Evolutionary conservation across 2,797 vertebrate genomes (phyloP).

Genomic region (Eleutherodactylus coqui): DNA sequence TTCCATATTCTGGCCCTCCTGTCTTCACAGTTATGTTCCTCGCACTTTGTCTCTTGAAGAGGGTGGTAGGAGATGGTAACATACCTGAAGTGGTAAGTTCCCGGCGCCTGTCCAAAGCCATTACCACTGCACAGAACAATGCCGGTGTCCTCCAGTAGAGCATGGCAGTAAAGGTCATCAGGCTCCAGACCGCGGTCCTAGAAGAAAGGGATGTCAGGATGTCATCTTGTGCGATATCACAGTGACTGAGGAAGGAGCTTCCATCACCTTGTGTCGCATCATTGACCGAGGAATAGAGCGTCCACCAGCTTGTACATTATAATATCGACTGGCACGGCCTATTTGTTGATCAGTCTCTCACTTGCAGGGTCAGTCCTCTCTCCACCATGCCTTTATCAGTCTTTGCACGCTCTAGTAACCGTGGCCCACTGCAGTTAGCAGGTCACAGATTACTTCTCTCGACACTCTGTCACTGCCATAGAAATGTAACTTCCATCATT

Average conservation of each 20-base stretch:
- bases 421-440: no score
- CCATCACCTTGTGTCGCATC: neutral
- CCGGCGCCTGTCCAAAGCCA: conserved; percentile 70
- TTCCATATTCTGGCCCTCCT: no score
- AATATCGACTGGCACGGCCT: no score
- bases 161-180: conserved; percentile 75
- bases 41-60: no score
- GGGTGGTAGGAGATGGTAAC: neutral
- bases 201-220: neutral
- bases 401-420: no score
- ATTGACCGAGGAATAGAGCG: neutral
- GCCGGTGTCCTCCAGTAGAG: conserved; percentile 76
- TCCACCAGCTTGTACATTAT: neutral
- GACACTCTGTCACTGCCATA: no score
- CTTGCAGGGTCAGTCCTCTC: no score
- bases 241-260: neutral
- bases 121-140: conserved; percentile 71
- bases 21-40: neutral
- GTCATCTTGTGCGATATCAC: no score
- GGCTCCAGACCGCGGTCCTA: conserved; percentile 68
- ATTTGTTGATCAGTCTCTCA: no score
- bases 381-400: no score
- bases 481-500: no score
- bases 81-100: conserved; percentile 71
- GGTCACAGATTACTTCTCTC: no score